Evolutionary conservation across 64 coral and sea anemone genomes (phyloP).

Genomic region (Porites australiensis): DNA sequence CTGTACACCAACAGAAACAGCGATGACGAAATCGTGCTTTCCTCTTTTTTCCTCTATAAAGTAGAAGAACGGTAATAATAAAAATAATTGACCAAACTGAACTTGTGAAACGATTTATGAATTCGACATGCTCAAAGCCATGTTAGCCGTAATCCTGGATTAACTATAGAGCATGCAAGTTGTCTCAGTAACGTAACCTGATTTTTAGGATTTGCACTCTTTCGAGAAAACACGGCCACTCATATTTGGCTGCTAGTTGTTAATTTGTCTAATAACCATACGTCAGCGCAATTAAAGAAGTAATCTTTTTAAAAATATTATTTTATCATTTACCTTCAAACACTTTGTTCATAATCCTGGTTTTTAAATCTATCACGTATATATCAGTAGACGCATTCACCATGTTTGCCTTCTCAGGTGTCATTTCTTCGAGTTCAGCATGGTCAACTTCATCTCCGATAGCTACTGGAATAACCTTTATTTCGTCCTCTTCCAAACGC

Average conservation of each 20-base stretch:
- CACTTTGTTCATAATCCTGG: conserved; percentile 65
- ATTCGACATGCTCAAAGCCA: not conserved
- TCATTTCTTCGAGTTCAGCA: conserved; percentile 57
- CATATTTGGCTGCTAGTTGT: too few relatives aligned
- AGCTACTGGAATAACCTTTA: conserved; percentile 72
- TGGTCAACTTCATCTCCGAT: conserved; percentile 58
- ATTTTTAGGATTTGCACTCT: too few relatives aligned
- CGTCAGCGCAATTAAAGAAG: too few relatives aligned
- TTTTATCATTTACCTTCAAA: conserved; percentile 52
- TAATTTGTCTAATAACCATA: too few relatives aligned
- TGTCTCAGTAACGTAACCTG: too few relatives aligned
- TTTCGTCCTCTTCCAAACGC: conserved; percentile 41
- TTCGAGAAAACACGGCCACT: too few relatives aligned
- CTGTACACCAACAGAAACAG: not conserved
- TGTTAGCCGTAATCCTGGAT: too few relatives aligned
- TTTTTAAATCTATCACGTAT: conserved; percentile 29
- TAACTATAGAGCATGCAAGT: too few relatives aligned
- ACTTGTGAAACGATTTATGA: not conserved
- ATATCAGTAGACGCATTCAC: conserved; percentile 43
- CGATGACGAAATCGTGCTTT: conserved; percentile 12
- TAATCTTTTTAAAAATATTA: too few relatives aligned
- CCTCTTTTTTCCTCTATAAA: not conserved
- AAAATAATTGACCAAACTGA: not conserved
- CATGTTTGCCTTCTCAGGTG: conserved; percentile 71
- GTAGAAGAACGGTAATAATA: not conserved